Evolutionary conservation across 2,797 vertebrate species (phyloP).

Genomic region (Helostoma temminkii): DNA sequence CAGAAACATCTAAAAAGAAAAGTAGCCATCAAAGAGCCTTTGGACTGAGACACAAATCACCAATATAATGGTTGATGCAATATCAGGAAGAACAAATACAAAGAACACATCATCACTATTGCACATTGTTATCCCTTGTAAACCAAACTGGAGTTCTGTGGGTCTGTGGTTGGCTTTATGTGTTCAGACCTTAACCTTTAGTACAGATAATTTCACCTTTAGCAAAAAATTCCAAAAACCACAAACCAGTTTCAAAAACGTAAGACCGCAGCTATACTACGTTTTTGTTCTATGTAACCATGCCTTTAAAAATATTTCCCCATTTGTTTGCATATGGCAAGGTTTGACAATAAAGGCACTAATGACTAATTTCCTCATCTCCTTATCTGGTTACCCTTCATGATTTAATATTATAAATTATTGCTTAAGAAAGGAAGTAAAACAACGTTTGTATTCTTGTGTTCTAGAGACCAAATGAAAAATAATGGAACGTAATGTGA

Average conservation of each 20-base stretch:
- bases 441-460: neutral
- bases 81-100: conserved; percentile 22
- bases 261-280: neutral
- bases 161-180: neutral
- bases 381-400: conserved; percentile 11
- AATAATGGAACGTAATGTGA: neutral
- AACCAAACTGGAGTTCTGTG: conserved; percentile 19
- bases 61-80: conserved; percentile 2
- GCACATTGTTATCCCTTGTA: conserved; percentile 53
- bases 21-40: neutral
- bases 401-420: conserved; percentile 22
- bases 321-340: conserved; percentile 21
- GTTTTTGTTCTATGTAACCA: neutral
- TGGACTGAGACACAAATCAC: neutral
- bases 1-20: conserved; percentile 40
- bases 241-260: conserved; percentile 18
- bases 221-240: neutral
- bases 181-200: conserved; percentile 3
- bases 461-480: neutral
- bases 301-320: conserved; percentile 30
- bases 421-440: conserved; percentile 40
- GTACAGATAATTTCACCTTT: conserved; percentile 17
- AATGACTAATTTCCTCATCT: neutral
- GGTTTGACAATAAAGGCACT: conserved; percentile 59
- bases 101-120: conserved; percentile 42